Base-by-base conservation (phyloP, 2,797 vertebrate species). In the Rhinogobio ventralis region DNA sequence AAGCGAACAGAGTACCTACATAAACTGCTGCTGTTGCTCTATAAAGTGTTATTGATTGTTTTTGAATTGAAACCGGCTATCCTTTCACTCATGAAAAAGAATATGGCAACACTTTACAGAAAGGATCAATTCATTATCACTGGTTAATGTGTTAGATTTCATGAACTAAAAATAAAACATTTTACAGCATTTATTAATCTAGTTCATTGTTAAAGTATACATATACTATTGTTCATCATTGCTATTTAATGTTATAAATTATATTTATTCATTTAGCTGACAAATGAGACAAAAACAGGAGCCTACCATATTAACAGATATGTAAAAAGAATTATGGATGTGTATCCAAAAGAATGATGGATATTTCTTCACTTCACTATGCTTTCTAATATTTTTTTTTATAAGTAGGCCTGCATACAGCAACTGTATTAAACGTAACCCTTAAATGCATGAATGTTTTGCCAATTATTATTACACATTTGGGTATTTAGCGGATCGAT, bases 41-140 rank as follows among this genome's bases (percentile, higher is more conserved):
- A 55, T 78, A 46, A 55, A 77, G 64, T 45, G 62, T 33, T 84
- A 77, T 78, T 55, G 82, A 78, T 78, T 78, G 51, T 46, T 76
- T 69, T 55, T 55, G 6, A 68, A 45, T 57, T 77, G 73, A 77
- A 77, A 69, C 25, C 25, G 19, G 33, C 74, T 15, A 30, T 45
- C 25, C 25, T 78, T 60, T 77, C 28, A n/a, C 64, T 67, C 49
- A 57, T 13, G 33, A 76, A 53, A 83, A 55, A 33, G 2, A 76
- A 53, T 55, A 39, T 45, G 17, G 17, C 45, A 66, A 30, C 42
- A 66, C 74, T 25, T 57, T 55, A 36, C 51, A 36, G 19, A 36
- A n/a, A 39, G 51, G 14, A 77, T 60, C 7, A 17, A 42, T 39
- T 76, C 14, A 77, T 60, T 77, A 77, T 9, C 13, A 77, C 4